phyloP scores from a whole-genome alignment of 2,888 invertebrate species.

The Eumerus sabulonum region DNA sequence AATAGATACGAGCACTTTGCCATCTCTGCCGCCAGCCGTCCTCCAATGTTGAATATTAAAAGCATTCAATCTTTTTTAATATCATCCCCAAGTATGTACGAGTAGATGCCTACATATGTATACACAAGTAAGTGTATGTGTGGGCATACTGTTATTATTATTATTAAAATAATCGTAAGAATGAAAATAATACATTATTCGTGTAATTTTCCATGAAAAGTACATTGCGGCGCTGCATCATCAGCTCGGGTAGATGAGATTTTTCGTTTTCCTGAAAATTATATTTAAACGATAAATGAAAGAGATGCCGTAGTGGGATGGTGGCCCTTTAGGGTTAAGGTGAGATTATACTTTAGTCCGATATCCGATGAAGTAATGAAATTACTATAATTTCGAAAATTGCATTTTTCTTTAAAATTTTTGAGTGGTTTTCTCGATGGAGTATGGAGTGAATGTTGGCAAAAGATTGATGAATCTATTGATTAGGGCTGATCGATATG shows the following conservation, averaged over 20 bases:
- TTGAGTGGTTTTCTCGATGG: constrained; percentile 29
- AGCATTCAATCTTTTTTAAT: constrained; percentile 61
- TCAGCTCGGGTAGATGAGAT: background rate
- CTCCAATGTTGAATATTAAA: constrained; percentile 53
- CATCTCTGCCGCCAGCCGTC: constrained; percentile 15
- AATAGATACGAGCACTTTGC: background rate
- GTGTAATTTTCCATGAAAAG: constrained; percentile 55
- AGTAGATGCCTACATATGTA: constrained; percentile 10
- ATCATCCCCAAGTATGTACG: constrained; percentile 21
- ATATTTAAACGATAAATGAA: constrained; percentile 54
- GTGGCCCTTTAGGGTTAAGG: constrained; percentile 59
- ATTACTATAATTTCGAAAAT: constrained; percentile 67
- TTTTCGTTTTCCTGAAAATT: constrained; percentile 43
- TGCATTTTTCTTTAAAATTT: constrained; percentile 24
- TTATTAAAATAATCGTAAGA: constrained; percentile 66
- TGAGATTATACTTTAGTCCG: constrained; percentile 13
- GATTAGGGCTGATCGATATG: constrained; percentile 32
- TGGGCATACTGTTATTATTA: constrained; percentile 47
- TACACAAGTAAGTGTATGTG: too few species aligned
- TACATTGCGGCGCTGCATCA: background rate
- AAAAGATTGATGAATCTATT: constrained; percentile 46
- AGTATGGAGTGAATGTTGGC: too few species aligned
- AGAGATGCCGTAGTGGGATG: background rate
- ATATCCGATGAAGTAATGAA: constrained; percentile 48
- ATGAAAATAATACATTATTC: constrained; percentile 58